phyloP scores from a whole-genome alignment of 2,797 vertebrate species.

The Neosilurus hyrtlii region DNA sequence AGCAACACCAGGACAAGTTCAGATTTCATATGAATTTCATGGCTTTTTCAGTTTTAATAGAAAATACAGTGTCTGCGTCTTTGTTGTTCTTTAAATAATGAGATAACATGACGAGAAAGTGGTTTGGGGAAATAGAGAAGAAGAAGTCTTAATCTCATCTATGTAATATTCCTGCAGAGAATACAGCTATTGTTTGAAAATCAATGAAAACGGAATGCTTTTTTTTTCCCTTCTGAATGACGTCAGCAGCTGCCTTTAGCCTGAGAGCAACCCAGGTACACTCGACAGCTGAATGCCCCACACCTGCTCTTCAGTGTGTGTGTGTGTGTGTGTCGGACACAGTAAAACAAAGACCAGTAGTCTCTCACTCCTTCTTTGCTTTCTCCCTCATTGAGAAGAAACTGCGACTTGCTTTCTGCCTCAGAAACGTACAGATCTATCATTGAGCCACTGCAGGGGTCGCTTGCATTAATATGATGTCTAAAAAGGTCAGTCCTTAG shows the following conservation, averaged over 20 bases:
- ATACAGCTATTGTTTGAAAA: conserved; percentile 51
- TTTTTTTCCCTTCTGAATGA: conserved; percentile 50
- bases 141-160: conserved; percentile 43
- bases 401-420: conserved; percentile 26
- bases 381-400: conserved; percentile 30
- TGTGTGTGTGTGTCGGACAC: not conserved
- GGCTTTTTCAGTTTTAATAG: not conserved
- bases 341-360: not conserved
- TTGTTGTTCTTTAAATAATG: not conserved
- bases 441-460: conserved; percentile 35
- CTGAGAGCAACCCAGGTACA: conserved; percentile 49
- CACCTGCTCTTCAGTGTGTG: conserved; percentile 45
- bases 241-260: conserved; percentile 44
- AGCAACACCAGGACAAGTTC: conserved; percentile 5
- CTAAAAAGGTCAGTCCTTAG: conserved; percentile 48
- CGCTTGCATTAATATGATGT: conserved; percentile 26
- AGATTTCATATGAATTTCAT: not conserved
- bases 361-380: conserved; percentile 35
- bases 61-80: not conserved
- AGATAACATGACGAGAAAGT: not conserved
- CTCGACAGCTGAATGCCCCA: conserved; percentile 40
- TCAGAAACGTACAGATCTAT: conserved; percentile 34
- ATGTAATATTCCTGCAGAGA: conserved; percentile 44
- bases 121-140: conserved; percentile 34
- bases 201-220: conserved; percentile 38